Percentiles rank a stretch among this genome's conserved stretches.
These are phyloP conservation scores for Heliconius aoede DNA, from an alignment of 2,888 invertebrate species.

Conservation along the genomic window DNA sequence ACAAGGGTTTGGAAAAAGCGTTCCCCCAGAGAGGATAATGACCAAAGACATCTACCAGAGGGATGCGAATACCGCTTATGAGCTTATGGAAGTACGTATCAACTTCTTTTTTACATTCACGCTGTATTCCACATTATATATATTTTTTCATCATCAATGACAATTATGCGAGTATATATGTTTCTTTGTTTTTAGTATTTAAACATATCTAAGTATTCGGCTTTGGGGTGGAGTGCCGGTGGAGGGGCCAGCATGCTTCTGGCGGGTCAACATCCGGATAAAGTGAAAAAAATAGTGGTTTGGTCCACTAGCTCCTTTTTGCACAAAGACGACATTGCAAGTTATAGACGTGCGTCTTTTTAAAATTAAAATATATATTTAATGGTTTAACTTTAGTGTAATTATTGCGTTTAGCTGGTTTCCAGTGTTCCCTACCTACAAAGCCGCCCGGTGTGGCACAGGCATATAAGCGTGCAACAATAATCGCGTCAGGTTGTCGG, in stretches of 20 bases:
- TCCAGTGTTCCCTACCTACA: too few species aligned
- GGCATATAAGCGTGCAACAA: too few species aligned
- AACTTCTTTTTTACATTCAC: too few species aligned
- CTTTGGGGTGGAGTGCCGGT: slow-evolving; percentile 96
- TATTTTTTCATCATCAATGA: too few species aligned
- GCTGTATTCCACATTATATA: too few species aligned
- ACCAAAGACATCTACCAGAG: slow-evolving; percentile 8
- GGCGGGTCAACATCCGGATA: slow-evolving; percentile 87
- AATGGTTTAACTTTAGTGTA: too few species aligned
- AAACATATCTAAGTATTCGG: slow-evolving; percentile 86
- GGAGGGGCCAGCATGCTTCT: slow-evolving; percentile 90
- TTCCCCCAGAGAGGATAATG: slow-evolving; percentile 75
- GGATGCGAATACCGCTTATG: slow-evolving; percentile 30
- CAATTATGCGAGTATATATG: too few species aligned
- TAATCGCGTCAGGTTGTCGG: too few species aligned
- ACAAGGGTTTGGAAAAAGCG: slow-evolving; percentile 84
- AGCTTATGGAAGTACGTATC: slow-evolving; percentile 34
- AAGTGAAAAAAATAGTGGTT: slow-evolving; percentile 88
- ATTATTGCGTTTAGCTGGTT: too few species aligned
- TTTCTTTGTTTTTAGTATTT: slow-evolving; percentile 72
- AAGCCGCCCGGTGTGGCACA: too few species aligned
- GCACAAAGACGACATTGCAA: slow-evolving; percentile 85
- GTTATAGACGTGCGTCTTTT: slow-evolving; percentile 81
- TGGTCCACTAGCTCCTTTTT: slow-evolving; percentile 92
- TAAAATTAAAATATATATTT: too few species aligned